A percentile compares a stretch with the other conserved stretches of the same genome.
Evolutionary conservation across 2,113 vertebrate genomes (phyloP).

Genomic region (Sula dactylatra): DNA sequence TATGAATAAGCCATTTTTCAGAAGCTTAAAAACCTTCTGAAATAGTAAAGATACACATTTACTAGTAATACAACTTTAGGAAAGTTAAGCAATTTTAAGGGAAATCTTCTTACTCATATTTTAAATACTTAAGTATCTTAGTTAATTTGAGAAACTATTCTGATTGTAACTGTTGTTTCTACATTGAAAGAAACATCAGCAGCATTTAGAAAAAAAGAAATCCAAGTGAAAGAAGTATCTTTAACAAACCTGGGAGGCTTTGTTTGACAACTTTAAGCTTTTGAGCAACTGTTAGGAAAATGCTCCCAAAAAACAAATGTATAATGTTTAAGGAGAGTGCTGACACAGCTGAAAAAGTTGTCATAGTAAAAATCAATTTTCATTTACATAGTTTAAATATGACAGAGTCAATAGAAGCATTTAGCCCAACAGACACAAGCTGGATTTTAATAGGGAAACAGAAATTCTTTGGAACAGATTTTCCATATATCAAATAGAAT

Average conservation of each 20-base stretch:
- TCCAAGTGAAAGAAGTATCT: neutral
- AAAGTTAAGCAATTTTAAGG: neutral
- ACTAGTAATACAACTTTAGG: neutral
- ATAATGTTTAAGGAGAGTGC: neutral
- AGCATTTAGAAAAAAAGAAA: neutral
- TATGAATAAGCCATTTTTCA: neutral
- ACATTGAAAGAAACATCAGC: neutral
- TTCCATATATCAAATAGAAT: neutral
- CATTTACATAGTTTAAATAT: slow-evolving; percentile 53
- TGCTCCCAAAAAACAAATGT: neutral
- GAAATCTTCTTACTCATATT: neutral
- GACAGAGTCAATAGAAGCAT: slow-evolving; percentile 28
- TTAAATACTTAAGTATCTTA: neutral
- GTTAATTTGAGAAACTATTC: neutral
- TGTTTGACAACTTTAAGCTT: neutral
- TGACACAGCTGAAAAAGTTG: neutral
- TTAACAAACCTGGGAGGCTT: neutral
- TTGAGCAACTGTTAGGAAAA: neutral
- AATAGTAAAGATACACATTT: neutral
- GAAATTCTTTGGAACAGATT: neutral
- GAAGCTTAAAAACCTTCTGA: neutral
- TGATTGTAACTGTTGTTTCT: neutral
- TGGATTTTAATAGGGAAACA: slow-evolving; percentile 29
- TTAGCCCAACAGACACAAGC: neutral
- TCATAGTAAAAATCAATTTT: slow-evolving; percentile 55